Conservation (phyloP, 2,888 invertebrate genomes). For the Brachyopa scutellaris region DNA sequence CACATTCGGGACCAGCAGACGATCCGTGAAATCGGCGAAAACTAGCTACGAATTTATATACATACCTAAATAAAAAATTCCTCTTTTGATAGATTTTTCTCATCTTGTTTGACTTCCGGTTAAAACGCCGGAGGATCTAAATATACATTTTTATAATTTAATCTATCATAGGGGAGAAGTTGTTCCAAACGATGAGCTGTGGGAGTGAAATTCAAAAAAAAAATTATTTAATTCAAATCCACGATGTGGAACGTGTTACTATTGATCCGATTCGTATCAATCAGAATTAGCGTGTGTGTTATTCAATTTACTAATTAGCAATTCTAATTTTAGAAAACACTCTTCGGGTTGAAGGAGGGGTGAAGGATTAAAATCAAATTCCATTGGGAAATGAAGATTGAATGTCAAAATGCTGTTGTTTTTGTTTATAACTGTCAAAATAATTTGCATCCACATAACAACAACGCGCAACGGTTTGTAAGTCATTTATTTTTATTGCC, state of each 20-base stretch:
- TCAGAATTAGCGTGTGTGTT: slow-evolving; percentile 12
- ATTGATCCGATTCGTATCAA: slow-evolving; percentile 16
- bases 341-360: background rate
- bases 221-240: slow-evolving; percentile 23
- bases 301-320: slow-evolving; percentile 39
- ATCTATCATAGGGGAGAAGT: too few relatives aligned
- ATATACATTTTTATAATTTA: slow-evolving; percentile 25
- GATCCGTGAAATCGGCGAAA: slow-evolving; percentile 29
- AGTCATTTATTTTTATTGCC: too few relatives aligned
- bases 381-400: slow-evolving; percentile 1
- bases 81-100: slow-evolving; percentile 36
- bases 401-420: slow-evolving; percentile 1
- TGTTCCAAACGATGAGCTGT: too few relatives aligned
- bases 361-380: background rate
- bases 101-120: slow-evolving; percentile 59
- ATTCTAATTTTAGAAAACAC: slow-evolving; percentile 36
- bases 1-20: slow-evolving; percentile 17
- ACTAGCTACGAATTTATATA: background rate
- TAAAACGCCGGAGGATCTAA: slow-evolving; percentile 32
- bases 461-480: too few relatives aligned
- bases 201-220: slow-evolving; percentile 31
- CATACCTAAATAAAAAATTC: background rate
- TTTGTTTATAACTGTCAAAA: background rate
- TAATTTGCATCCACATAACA: slow-evolving; percentile 10
- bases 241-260: slow-evolving; percentile 22